Conservation (phyloP, 2,113 vertebrate species). For the Capreolus pygargus region DNA sequence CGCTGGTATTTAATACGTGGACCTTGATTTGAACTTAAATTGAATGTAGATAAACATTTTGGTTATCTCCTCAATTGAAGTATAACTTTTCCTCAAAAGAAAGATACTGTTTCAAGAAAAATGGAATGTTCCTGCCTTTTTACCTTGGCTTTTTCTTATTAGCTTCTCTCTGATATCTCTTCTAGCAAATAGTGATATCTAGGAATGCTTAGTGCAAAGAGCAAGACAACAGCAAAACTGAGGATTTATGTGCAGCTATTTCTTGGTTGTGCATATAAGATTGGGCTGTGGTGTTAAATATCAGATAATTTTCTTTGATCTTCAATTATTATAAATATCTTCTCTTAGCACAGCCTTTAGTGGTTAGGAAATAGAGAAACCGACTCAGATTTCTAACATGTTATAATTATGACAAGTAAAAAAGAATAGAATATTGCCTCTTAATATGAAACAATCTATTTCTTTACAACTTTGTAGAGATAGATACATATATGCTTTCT, state of each 20-base stretch:
- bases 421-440: neutral
- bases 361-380: constrained; percentile 17
- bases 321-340: constrained; percentile 41
- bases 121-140: constrained; percentile 47
- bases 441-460: neutral
- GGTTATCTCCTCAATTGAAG: constrained; percentile 72
- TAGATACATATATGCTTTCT: neutral
- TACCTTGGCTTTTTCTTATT: constrained; percentile 53
- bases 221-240: constrained; percentile 54
- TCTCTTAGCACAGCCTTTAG: neutral
- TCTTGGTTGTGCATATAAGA: neutral
- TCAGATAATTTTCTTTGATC: constrained; percentile 43
- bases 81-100: constrained; percentile 76
- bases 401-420: neutral
- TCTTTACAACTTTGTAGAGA: neutral
- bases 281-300: neutral
- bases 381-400: constrained; percentile 10
- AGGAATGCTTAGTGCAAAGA: constrained; percentile 63
- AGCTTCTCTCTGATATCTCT: constrained; percentile 66
- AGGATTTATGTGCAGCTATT: constrained; percentile 39
- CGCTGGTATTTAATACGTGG: constrained; percentile 68
- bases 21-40: constrained; percentile 75
- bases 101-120: constrained; percentile 74
- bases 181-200: constrained; percentile 67
- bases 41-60: constrained; percentile 74